phyloP scores from a whole-genome alignment of 2,888 invertebrate species.

The Drosophila phalerata region DNA sequence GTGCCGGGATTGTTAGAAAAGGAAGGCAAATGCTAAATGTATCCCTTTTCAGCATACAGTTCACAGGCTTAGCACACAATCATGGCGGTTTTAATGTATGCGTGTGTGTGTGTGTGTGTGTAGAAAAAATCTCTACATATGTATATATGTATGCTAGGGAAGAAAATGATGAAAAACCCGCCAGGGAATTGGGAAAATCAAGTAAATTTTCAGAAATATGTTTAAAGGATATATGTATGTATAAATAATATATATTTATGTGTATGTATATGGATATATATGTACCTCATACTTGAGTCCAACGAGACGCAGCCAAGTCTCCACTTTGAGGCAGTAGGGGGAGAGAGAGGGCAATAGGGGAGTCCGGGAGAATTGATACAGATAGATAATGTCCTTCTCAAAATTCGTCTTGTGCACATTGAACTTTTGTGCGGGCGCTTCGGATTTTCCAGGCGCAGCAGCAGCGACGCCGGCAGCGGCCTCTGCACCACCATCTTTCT shows the following conservation, averaged over 20 bases:
- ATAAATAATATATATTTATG: too few species aligned
- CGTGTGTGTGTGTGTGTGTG: slow-evolving; percentile 35
- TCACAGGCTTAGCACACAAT: slow-evolving; percentile 81
- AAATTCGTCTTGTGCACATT: slow-evolving; percentile 94
- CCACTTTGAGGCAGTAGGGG: slow-evolving; percentile 97
- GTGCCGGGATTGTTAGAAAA: slow-evolving; percentile 61
- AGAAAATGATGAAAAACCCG: slow-evolving; percentile 54
- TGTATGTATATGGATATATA: slow-evolving; percentile 27
- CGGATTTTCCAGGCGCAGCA: slow-evolving; percentile 86
- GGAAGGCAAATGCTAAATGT: slow-evolving; percentile 73
- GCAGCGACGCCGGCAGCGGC: slow-evolving; percentile 83
- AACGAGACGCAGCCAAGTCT: slow-evolving; percentile 96
- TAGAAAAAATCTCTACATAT: slow-evolving; percentile 72
- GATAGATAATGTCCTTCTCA: slow-evolving; percentile 96
- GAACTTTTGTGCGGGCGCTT: slow-evolving; percentile 91
- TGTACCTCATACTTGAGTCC: slow-evolving; percentile 97
- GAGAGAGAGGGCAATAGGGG: slow-evolving; percentile 95
- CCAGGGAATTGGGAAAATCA: slow-evolving; percentile 46
- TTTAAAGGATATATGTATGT: slow-evolving; percentile 5
- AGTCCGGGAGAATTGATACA: slow-evolving; percentile 97
- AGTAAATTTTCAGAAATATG: slow-evolving; percentile 51
- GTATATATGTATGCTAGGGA: slow-evolving; percentile 31
- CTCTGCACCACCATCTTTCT: slow-evolving; percentile 86
- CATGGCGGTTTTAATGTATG: slow-evolving; percentile 70
- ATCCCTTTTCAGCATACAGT: slow-evolving; percentile 72